Evolutionary conservation across 2,888 invertebrate genomes (phyloP).

Genomic region (Thyatira batis): DNA sequence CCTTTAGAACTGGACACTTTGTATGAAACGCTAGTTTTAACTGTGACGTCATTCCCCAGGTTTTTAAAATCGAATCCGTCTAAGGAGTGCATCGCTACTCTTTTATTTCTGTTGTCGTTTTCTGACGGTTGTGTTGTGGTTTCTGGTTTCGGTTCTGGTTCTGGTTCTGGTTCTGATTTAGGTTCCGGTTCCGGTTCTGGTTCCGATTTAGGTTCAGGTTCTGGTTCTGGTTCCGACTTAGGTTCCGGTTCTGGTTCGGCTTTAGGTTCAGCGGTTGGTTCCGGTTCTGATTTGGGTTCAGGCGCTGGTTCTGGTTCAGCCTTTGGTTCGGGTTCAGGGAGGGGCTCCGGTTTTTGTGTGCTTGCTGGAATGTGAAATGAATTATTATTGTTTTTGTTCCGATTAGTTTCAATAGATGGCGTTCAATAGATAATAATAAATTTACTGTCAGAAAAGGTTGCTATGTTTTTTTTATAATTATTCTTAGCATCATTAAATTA

Average conservation of each 20-base stretch:
- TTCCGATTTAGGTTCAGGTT: constrained; percentile 54
- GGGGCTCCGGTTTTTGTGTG: constrained; percentile 48
- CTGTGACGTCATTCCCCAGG: constrained; percentile 84
- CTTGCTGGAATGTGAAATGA: constrained; percentile 37
- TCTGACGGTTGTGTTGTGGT: constrained; percentile 44
- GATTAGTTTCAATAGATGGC: no score
- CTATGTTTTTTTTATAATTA: neutral
- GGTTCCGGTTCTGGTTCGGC: constrained; percentile 51
- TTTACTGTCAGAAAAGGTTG: no score
- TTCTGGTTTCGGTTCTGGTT: constrained; percentile 69
- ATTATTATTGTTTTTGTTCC: no score
- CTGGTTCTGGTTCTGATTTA: constrained; percentile 46
- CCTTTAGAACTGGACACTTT: constrained; percentile 85
- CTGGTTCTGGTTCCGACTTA: constrained; percentile 49
- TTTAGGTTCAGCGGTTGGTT: constrained; percentile 41
- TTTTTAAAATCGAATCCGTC: constrained; percentile 74
- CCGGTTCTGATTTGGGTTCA: constrained; percentile 44
- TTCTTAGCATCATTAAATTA: no score
- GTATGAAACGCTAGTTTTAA: constrained; percentile 91
- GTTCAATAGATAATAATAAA: no score
- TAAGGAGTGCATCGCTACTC: constrained; percentile 77
- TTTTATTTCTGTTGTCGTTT: constrained; percentile 76
- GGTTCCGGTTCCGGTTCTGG: constrained; percentile 48
- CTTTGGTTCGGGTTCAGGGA: constrained; percentile 45
- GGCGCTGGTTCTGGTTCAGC: constrained; percentile 40